Conservation (phyloP, 2,113 vertebrate species). For the Uropsilus gracilis region DNA sequence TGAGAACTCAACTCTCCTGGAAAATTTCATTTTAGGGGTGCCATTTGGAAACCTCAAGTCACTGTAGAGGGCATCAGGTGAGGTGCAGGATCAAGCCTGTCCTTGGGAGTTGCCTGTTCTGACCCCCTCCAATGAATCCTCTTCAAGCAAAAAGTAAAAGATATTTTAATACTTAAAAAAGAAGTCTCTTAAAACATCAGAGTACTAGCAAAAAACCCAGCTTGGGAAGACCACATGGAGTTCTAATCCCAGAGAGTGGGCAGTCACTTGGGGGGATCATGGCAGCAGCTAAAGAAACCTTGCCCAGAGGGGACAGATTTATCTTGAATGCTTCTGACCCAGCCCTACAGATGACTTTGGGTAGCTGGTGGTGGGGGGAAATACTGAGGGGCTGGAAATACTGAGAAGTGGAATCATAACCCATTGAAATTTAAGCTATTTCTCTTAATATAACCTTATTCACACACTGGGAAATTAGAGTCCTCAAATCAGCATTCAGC, state of each 20-base stretch:
- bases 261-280: background rate
- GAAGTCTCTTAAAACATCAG: background rate
- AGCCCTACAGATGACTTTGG: background rate
- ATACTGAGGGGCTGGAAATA: background rate
- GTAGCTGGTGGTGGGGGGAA: background rate
- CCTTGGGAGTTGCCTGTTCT: background rate
- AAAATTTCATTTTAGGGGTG: background rate
- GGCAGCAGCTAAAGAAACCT: background rate
- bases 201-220: background rate
- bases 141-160: background rate
- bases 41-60: background rate
- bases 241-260: background rate
- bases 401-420: background rate
- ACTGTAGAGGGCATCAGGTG: background rate
- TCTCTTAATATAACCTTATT: slow-evolving; percentile 62
- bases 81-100: background rate
- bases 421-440: slow-evolving; percentile 27
- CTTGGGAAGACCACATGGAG: background rate
- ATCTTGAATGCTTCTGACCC: background rate
- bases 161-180: background rate
- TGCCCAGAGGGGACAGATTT: background rate
- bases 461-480: slow-evolving; percentile 11
- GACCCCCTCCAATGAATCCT: background rate
- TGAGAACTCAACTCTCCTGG: background rate
- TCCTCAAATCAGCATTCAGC: slow-evolving; percentile 62